Percentiles rank a stretch among this genome's conserved stretches.
Evolutionary conservation across 2,797 vertebrate genomes (phyloP).

Genomic region (Pelochelys cantorii): DNA sequence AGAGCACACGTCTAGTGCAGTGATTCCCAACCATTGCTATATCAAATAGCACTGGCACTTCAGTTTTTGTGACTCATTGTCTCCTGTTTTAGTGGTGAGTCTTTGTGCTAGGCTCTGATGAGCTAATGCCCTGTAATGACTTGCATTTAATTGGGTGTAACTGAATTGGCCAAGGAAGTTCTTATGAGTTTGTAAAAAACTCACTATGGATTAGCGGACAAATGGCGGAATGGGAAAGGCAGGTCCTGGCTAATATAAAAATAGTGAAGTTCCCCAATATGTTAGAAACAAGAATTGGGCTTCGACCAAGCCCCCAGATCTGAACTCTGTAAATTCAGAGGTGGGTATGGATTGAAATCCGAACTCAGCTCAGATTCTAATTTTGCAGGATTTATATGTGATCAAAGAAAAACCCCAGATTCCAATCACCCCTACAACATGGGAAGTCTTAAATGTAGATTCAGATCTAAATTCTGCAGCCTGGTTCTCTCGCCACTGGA

Average conservation of each 20-base stretch:
- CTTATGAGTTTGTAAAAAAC: neutral
- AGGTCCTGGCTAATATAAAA: neutral
- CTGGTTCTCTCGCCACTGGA: neutral
- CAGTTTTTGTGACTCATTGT: neutral
- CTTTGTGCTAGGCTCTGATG: neutral
- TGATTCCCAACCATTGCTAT: neutral
- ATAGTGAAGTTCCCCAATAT: neutral
- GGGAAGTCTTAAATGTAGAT: neutral
- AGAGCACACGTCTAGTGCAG: neutral
- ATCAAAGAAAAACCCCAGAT: neutral
- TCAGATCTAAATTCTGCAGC: neutral
- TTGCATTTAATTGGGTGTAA: neutral
- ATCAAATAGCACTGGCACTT: neutral
- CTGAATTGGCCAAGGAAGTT: neutral
- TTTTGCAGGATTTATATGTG: neutral
- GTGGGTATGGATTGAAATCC: neutral
- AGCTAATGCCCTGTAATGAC: fast-evolving
- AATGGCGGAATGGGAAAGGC: neutral
- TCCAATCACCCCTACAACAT: neutral
- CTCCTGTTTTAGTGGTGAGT: constrained; percentile 8
- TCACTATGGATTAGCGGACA: neutral
- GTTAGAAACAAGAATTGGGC: neutral
- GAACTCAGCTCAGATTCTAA: neutral
- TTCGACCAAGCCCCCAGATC: neutral
- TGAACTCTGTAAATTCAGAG: neutral